Evolutionary conservation across 2,797 vertebrate species (phyloP).

Genomic region (Acestrorhynchus altus): DNA sequence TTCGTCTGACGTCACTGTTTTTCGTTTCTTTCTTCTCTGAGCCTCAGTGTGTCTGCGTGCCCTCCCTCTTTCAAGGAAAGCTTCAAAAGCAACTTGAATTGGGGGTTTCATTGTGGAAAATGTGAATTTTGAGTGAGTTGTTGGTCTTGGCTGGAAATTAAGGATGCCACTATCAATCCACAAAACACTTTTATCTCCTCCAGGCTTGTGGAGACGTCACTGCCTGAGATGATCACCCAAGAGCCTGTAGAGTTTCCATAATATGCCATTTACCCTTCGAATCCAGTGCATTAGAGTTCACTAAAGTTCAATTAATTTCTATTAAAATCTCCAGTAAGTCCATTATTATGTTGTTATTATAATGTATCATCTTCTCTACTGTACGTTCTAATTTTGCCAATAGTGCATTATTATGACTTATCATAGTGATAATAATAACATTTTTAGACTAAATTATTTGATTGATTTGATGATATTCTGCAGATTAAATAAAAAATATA

Average conservation of each 20-base stretch:
- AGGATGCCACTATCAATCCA: neutral
- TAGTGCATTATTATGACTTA: too few species aligned
- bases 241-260: neutral
- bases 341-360: too few species aligned
- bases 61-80: neutral
- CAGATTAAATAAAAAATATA: too few species aligned
- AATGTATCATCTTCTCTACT: too few species aligned
- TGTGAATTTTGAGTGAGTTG: conserved; percentile 8
- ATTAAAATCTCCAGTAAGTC: neutral
- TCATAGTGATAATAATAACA: too few species aligned
- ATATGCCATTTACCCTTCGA: neutral
- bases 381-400: too few species aligned
- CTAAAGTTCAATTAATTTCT: too few species aligned
- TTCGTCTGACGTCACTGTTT: neutral
- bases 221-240: neutral
- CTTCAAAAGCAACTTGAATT: neutral
- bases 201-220: neutral
- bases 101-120: neutral
- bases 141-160: neutral
- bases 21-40: neutral
- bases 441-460: too few species aligned
- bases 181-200: neutral
- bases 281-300: too few species aligned
- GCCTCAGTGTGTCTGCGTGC: neutral
- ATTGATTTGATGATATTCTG: too few species aligned